Percentiles rank a stretch among this genome's conserved stretches.
Evolutionary conservation across 2,797 vertebrate species (phyloP).

Genomic region (Ciconia nigra): DNA sequence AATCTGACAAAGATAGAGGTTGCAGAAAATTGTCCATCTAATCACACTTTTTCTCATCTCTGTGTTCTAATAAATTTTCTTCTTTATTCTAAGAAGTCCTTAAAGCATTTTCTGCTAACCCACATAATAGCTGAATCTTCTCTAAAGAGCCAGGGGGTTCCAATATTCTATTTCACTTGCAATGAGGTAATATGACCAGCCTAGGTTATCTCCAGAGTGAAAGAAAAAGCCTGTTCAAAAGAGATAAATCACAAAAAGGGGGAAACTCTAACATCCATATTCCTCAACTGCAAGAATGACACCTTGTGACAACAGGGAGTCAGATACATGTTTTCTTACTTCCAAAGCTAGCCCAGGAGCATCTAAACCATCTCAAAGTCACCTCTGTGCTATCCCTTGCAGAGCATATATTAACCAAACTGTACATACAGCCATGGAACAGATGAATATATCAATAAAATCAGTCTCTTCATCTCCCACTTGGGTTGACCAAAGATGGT

Average conservation of each 20-base stretch:
- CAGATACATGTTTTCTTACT: neutral
- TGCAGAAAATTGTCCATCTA: neutral
- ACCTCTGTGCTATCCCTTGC: neutral
- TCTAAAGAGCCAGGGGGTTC: neutral
- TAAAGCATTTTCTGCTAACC: neutral
- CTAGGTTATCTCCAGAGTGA: neutral
- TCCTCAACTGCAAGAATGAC: neutral
- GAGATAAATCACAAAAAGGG: neutral
- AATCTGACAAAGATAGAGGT: neutral
- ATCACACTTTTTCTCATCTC: neutral
- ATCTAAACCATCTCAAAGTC: neutral
- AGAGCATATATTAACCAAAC: neutral
- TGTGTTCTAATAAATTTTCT: neutral
- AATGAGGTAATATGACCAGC: neutral
- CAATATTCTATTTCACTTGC: neutral
- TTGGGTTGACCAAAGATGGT: neutral
- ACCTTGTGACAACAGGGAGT: rapidly evolving
- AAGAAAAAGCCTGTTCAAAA: neutral
- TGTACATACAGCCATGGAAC: rapidly evolving
- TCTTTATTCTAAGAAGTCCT: neutral
- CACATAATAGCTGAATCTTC: neutral
- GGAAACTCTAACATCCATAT: neutral
- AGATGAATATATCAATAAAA: neutral
- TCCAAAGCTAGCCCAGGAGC: neutral
- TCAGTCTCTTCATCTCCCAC: neutral